phyloP scores from a whole-genome alignment of 2,797 vertebrate genomes.

The Xenentodon cancila region DNA sequence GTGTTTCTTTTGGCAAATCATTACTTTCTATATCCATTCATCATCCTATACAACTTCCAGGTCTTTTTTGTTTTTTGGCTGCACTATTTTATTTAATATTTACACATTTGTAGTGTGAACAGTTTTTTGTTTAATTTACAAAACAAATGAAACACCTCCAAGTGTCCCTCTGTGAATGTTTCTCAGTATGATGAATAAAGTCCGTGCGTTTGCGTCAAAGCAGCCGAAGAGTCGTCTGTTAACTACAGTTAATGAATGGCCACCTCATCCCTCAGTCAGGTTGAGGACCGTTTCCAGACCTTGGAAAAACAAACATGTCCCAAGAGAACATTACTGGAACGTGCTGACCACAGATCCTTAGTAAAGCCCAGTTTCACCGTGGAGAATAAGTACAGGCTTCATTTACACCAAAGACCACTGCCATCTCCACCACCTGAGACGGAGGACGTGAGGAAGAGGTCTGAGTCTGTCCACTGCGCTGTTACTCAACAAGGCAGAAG shows the following conservation, averaged over 20 bases:
- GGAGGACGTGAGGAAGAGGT: slow-evolving; percentile 9
- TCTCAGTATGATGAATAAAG: slow-evolving; percentile 20
- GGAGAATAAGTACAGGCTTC: slow-evolving; percentile 10
- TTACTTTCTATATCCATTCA: too few relatives aligned
- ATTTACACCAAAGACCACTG: slow-evolving; percentile 33
- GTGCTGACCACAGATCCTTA: slow-evolving; percentile 9
- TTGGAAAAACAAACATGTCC: slow-evolving; percentile 52
- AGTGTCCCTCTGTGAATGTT: too few relatives aligned
- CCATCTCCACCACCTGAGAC: slow-evolving; percentile 1
- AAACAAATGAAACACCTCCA: too few relatives aligned
- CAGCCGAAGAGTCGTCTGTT: slow-evolving; percentile 57
- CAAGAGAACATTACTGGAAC: slow-evolving; percentile 26
- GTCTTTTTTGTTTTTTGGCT: too few relatives aligned
- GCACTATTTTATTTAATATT: too few relatives aligned
- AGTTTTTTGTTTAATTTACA: too few relatives aligned
- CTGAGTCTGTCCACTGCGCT: slow-evolving; percentile 33
- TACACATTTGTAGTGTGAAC: too few relatives aligned
- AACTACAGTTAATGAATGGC: slow-evolving; percentile 50
- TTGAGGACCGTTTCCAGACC: slow-evolving; percentile 9
- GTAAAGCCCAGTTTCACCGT: too few relatives aligned
- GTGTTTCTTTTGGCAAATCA: too few relatives aligned
- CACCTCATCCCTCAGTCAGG: slow-evolving; percentile 15
- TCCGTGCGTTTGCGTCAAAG: slow-evolving; percentile 13
- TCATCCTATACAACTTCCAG: too few relatives aligned
- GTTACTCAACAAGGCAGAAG: background rate